A percentile compares a stretch with the other conserved stretches of the same genome.
phyloP scores from a whole-genome alignment of 2,113 vertebrate species.

The Atractosteus spatula region DNA sequence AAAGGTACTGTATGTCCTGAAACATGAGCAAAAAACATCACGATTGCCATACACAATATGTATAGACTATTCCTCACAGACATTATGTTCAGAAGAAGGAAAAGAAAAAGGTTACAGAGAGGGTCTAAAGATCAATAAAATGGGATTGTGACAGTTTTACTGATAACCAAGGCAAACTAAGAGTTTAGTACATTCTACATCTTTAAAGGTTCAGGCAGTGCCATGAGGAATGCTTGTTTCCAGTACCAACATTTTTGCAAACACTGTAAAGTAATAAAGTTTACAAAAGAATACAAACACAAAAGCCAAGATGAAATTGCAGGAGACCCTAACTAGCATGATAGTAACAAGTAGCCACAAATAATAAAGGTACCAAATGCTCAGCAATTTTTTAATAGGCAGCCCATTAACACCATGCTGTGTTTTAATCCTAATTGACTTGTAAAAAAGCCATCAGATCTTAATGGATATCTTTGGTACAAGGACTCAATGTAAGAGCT shows the following conservation, averaged over 20 bases:
- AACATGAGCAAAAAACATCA: too few relatives aligned
- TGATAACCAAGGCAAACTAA: constrained; percentile 50
- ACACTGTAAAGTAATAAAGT: constrained; percentile 61
- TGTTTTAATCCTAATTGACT: constrained; percentile 76
- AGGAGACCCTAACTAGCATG: constrained; percentile 4
- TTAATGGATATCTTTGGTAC: constrained; percentile 57
- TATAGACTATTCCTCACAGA: too few relatives aligned
- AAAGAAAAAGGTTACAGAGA: neutral
- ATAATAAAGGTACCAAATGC: neutral
- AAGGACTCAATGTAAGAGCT: constrained; percentile 50
- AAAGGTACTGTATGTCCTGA: too few relatives aligned
- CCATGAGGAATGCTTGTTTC: constrained; percentile 44
- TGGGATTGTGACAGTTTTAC: neutral
- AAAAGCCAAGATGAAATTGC: constrained; percentile 11
- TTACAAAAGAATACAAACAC: constrained; percentile 22
- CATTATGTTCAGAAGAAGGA: too few relatives aligned
- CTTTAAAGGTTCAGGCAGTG: constrained; percentile 20
- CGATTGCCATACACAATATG: too few relatives aligned
- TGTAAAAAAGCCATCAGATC: constrained; percentile 69
- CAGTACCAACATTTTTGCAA: constrained; percentile 55
- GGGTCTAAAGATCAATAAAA: neutral
- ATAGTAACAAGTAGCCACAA: neutral
- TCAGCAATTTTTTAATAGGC: constrained; percentile 30
- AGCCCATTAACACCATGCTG: constrained; percentile 72
- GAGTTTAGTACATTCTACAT: constrained; percentile 48